Percentiles rank a stretch among this genome's conserved stretches.
Evolutionary conservation across 2,113 vertebrate genomes (phyloP).

Genomic region (Aptenodytes forsteri): DNA sequence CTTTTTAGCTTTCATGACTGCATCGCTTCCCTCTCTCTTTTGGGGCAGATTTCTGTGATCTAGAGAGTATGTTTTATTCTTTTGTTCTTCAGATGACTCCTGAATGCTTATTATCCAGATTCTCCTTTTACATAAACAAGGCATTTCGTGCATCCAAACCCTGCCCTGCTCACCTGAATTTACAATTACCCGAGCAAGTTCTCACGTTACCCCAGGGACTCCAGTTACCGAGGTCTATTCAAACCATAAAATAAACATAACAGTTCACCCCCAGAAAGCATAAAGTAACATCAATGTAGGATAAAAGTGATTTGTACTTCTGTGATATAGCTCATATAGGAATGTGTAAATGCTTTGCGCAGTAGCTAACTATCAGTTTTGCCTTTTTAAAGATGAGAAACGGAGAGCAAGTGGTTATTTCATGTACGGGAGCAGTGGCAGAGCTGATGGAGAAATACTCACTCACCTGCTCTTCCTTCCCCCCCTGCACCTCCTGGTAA

Average conservation of each 20-base stretch:
- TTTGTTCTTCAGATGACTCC: neutral
- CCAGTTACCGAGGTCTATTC: neutral
- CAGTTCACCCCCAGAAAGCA: conserved; percentile 10
- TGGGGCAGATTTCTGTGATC: neutral
- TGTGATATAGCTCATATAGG: neutral
- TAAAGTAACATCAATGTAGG: neutral
- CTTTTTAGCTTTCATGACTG: neutral
- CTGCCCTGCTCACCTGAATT: conserved; percentile 37
- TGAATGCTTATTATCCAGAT: neutral
- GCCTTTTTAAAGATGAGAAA: neutral
- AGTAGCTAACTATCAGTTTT: neutral
- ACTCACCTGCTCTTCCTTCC: neutral
- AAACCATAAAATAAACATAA: conserved; percentile 52
- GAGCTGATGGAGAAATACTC: neutral
- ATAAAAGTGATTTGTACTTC: conserved; percentile 22
- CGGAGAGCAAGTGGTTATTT: neutral
- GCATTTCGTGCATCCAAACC: neutral
- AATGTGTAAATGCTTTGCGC: neutral
- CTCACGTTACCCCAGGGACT: neutral
- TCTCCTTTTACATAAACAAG: neutral
- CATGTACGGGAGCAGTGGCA: neutral
- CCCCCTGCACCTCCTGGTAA: neutral
- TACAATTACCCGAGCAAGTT: neutral
- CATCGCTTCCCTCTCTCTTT: neutral
- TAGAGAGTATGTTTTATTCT: neutral